Evolutionary conservation across 1,140 invertebrate species (phyloP).

Genomic region (Matsumurasca onukii): DNA sequence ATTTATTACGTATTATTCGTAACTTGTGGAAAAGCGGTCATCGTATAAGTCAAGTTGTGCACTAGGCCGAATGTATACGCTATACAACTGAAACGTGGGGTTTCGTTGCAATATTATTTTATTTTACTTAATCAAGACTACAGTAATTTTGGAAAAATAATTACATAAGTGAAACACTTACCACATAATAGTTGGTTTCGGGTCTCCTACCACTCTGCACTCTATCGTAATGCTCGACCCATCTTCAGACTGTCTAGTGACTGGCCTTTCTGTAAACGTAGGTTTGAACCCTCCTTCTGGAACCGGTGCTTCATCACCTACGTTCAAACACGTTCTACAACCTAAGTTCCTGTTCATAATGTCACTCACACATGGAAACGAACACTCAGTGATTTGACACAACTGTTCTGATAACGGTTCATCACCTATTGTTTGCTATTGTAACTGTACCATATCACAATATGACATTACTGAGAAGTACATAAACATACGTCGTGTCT

Average conservation of each 20-base stretch:
- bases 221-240: constrained; percentile 91
- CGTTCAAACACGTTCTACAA: constrained; percentile 37
- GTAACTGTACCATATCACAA: too few species aligned
- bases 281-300: constrained; percentile 89
- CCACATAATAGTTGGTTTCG: constrained; percentile 89
- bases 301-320: constrained; percentile 88
- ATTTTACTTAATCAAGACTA: too few species aligned
- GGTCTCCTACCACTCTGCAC: constrained; percentile 93
- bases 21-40: too few species aligned
- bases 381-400: constrained; percentile 9
- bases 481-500: too few species aligned
- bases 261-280: constrained; percentile 93
- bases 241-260: constrained; percentile 93
- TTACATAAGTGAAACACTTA: too few species aligned
- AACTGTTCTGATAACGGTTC: constrained; percentile 14
- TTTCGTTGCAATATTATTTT: too few species aligned
- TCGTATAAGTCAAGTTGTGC: too few species aligned
- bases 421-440: constrained; percentile 26
- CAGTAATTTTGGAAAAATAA: too few species aligned
- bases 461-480: too few species aligned
- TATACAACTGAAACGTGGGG: too few species aligned
- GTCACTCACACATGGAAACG: background rate
- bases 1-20: too few species aligned
- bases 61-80: too few species aligned
- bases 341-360: constrained; percentile 30